phyloP scores from a whole-genome alignment of 2,888 invertebrate genomes.

The Caenorhabditis wallacei region DNA sequence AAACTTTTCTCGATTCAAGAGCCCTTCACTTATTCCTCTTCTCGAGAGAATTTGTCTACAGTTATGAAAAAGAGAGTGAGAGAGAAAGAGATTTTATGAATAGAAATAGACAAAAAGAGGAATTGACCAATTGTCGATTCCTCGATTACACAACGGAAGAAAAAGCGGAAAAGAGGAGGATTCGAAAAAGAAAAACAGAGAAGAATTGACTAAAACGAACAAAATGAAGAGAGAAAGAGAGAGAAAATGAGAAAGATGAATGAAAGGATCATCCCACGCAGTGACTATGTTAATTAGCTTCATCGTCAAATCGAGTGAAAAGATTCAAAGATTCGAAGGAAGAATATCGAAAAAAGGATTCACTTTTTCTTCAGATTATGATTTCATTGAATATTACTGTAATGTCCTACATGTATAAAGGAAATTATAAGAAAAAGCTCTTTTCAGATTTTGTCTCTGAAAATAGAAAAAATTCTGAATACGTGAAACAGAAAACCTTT shows the following conservation, averaged over 20 bases:
- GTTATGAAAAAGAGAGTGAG: not conserved
- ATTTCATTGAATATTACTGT: too few relatives aligned
- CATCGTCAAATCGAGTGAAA: constrained; percentile 8
- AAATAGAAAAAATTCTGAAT: too few relatives aligned
- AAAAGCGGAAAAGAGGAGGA: constrained; percentile 15
- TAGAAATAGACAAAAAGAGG: constrained; percentile 24
- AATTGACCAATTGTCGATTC: constrained; percentile 17
- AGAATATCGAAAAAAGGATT: too few relatives aligned
- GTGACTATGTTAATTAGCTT: constrained; percentile 33
- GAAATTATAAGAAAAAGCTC: too few relatives aligned
- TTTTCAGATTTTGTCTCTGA: too few relatives aligned
- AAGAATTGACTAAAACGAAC: not conserved
- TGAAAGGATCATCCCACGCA: constrained; percentile 27
- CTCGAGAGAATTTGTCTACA: constrained; percentile 13
- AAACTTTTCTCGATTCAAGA: constrained; percentile 9
- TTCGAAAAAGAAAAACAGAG: not conserved
- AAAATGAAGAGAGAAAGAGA: constrained; percentile 8
- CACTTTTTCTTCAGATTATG: too few relatives aligned
- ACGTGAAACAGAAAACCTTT: too few relatives aligned
- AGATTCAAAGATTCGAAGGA: constrained; percentile 19
- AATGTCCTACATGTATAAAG: too few relatives aligned
- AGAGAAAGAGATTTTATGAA: not conserved
- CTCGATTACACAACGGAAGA: constrained; percentile 36
- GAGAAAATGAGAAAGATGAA: not conserved
- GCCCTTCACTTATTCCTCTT: constrained; percentile 22